phyloP scores from a whole-genome alignment of 2,888 invertebrate species.

The Agrotis ipsilon region DNA sequence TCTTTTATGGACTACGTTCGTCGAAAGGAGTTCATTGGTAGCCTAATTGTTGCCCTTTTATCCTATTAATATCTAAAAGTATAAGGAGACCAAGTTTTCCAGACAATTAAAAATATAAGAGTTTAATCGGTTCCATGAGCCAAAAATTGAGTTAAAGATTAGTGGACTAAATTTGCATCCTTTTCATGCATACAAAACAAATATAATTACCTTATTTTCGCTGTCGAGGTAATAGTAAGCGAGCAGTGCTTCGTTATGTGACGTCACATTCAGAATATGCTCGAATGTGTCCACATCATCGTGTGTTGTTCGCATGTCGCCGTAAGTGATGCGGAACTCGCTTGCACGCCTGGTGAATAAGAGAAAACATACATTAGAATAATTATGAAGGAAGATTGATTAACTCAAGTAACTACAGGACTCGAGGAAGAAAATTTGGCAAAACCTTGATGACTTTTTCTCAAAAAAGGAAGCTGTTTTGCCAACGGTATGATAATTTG shows the following conservation, averaged over 20 bases:
- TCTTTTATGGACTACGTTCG: background rate
- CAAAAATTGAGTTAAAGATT: background rate
- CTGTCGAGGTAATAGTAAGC: conserved; percentile 98
- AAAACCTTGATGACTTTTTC: background rate
- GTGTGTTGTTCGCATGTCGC: conserved; percentile 76
- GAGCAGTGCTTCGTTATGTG: conserved; percentile 97
- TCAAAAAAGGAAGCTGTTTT: background rate
- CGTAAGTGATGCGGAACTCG: conserved; percentile 82
- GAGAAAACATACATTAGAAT: conserved; percentile 37
- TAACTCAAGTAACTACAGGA: no score
- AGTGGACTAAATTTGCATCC: background rate
- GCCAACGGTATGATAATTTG: background rate
- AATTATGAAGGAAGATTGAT: background rate
- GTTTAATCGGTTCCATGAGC: no score
- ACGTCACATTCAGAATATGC: conserved; percentile 94
- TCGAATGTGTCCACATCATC: conserved; percentile 92
- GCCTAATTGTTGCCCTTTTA: no score
- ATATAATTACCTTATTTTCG: conserved; percentile 93
- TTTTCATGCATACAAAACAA: background rate
- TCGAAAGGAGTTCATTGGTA: background rate
- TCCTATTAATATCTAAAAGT: no score
- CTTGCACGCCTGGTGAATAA: conserved; percentile 81
- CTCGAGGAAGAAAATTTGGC: background rate
- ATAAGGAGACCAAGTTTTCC: background rate
- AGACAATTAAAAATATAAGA: no score